Base-by-base conservation (phyloP, 2,113 vertebrate species). In the Athene cunicularia region DNA sequence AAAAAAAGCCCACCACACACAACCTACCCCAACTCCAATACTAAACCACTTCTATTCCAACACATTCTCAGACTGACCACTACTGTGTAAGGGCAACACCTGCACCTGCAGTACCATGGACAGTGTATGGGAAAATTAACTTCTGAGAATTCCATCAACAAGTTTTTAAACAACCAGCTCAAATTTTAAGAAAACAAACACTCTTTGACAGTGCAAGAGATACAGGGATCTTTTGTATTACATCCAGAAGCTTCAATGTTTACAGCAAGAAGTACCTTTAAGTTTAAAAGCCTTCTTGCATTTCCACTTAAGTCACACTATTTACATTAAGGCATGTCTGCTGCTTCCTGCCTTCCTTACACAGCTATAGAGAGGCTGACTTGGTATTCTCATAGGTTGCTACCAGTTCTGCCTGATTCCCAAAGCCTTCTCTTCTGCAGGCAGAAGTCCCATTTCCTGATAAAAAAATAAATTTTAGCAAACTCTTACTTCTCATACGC, bases 41-140 rank as follows among this genome's bases (percentile, higher is more conserved):
- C 11, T 66, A 50, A 75, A 71, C 2, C 21, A 59, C 33, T 80
- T 73, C 26, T 28, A 76, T 17, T 55, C 30, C 39, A 87, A 35
- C 5, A 22, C 43, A 23, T 20, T 26, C 59, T 84, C 45, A 75
- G 64, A 9, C 19, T 15, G 17, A 41, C 17, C 35, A 24, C 47
- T 18, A 2, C 17, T 53, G 55, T 2, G 9, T 37, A 53, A 90
- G 33, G 43, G 55, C 52, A 80, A 26, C 0, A 12, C 17, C 66
- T 43, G 56, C 30, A 86, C 58, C 27, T 94, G 85, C 95, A 97
- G 97, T 86, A 97, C 97, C 97, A 97, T 95, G 97, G 97, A 97
- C 96, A 98, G 97, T 52, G 97, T 88, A 93, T 1, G 11, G 52
- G 11, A 76, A 60, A 66, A 23, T 19, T 22, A 16, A 20, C 27